These are phyloP conservation scores for Syrista parreyssii DNA, from an alignment of 2,888 invertebrate species.

Conservation along the genomic window DNA sequence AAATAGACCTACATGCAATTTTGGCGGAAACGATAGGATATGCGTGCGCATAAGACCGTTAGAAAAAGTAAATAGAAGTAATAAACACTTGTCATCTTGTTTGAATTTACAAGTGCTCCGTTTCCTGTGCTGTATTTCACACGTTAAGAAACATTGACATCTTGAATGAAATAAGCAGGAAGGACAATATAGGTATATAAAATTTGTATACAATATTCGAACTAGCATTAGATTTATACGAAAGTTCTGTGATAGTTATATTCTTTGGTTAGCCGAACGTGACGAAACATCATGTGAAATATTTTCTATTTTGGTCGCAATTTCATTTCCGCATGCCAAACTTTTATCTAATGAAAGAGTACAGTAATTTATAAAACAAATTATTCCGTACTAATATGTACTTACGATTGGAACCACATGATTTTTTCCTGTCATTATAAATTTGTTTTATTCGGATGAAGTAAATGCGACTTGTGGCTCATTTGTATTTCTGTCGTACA, in stretches of 20 bases:
- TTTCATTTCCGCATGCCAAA: not conserved
- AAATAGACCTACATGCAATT: not conserved
- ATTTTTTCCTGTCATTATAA: not conserved
- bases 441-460: not conserved
- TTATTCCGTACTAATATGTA: not conserved
- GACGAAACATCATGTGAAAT: not conserved
- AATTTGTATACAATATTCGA: not conserved
- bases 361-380: not conserved
- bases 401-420: not conserved
- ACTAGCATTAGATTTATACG: not conserved
- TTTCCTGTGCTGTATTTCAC: constrained; percentile 10
- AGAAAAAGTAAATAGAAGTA: not conserved
- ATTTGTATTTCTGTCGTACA: not conserved
- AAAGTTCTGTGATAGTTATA: not conserved
- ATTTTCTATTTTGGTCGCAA: constrained; percentile 1
- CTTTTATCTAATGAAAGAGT: not conserved
- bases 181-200: constrained; percentile 25
- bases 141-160: constrained; percentile 2
- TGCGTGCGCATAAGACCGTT: constrained; percentile 4
- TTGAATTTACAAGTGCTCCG: constrained; percentile 24
- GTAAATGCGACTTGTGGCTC: not conserved
- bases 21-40: not conserved
- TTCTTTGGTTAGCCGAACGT: not conserved
- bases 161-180: constrained; percentile 7
- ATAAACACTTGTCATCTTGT: constrained; percentile 24